phyloP scores from a whole-genome alignment of 2,888 invertebrate species.

The Clunio marinus region DNA sequence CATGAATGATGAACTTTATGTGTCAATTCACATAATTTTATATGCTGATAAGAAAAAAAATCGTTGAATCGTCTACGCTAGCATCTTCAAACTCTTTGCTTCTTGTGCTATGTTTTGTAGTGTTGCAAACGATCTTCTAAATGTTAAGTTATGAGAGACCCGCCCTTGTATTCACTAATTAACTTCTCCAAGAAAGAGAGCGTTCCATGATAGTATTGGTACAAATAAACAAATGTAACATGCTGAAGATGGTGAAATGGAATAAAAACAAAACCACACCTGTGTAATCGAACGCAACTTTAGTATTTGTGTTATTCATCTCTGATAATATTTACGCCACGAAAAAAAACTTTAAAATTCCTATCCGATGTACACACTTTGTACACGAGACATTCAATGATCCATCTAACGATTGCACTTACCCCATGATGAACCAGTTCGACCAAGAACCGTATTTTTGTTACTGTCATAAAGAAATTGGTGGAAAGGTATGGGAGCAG shows the following conservation, averaged over 20 bases:
- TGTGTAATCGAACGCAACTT: background rate
- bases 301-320: conserved; percentile 8
- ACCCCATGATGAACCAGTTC: conserved; percentile 65
- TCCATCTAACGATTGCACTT: too few relatives aligned
- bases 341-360: background rate
- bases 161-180: conserved; percentile 33
- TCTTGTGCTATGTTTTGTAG: too few relatives aligned
- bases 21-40: too few relatives aligned
- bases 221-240: background rate
- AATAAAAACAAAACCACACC: conserved; percentile 21
- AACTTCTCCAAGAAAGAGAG: conserved; percentile 17
- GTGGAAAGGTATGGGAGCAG: conserved; percentile 46
- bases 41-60: too few relatives aligned
- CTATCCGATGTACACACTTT: too few relatives aligned
- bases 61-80: too few relatives aligned
- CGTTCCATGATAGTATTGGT: conserved; percentile 8
- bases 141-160: conserved; percentile 22
- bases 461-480: conserved; percentile 55
- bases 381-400: too few relatives aligned
- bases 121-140: too few relatives aligned
- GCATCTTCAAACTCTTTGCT: too few relatives aligned
- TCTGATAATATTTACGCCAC: background rate
- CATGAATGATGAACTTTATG: too few relatives aligned
- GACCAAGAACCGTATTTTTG: conserved; percentile 59
- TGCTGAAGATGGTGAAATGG: background rate